Evolutionary conservation across 35 echinoderm and acorn worm species (phyloP).

Genomic region (Ophiothrix spiculata): DNA sequence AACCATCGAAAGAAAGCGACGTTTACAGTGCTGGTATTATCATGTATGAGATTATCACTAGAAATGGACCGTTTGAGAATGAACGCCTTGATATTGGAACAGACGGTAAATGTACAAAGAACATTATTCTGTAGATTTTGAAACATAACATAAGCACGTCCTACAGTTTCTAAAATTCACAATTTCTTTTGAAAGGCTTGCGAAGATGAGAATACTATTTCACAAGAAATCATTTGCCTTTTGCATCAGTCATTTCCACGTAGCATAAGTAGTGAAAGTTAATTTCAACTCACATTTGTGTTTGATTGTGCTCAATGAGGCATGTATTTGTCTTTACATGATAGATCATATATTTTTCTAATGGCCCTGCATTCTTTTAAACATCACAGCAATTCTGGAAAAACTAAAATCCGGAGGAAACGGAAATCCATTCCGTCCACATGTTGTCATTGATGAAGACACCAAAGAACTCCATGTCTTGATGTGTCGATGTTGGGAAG

Average conservation of each 20-base stretch:
- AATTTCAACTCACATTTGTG: neutral
- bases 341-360: neutral
- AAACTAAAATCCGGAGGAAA: neutral
- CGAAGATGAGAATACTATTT: neutral
- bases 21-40: conserved; percentile 66
- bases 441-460: conserved; percentile 20
- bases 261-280: neutral
- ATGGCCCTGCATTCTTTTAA: neutral
- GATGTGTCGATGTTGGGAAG: conserved; percentile 54
- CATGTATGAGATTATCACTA: conserved; percentile 58
- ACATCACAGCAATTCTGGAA: conserved; percentile 50
- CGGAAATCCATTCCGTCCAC: conserved; percentile 54
- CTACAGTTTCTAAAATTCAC: too few species aligned
- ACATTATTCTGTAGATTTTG: too few species aligned
- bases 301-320: neutral
- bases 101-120: conserved; percentile 17
- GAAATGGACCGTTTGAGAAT: conserved; percentile 53
- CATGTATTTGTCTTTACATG: neutral
- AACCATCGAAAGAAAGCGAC: conserved; percentile 41
- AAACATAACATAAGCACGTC: too few species aligned
- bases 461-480: conserved; percentile 35
- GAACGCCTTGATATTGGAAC: conserved; percentile 32
- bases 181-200: too few species aligned
- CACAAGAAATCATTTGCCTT: neutral
- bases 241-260: neutral